Conservation (phyloP, 2,888 invertebrate genomes). For the Oscheius sp. region DNA sequence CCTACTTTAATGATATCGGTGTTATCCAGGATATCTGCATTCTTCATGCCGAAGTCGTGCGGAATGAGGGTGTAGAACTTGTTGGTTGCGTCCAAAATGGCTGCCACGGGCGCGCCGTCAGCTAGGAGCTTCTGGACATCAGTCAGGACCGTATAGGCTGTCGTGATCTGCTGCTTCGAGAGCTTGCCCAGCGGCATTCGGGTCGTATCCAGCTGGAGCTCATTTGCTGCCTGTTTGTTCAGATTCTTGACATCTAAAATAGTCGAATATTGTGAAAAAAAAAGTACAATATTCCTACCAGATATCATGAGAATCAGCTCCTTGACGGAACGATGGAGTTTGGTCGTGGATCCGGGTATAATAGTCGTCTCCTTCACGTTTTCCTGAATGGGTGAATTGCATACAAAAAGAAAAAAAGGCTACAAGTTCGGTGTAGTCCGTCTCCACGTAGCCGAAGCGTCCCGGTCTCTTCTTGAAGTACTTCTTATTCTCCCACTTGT, state of each 20-base stretch:
- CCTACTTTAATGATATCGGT: constrained; percentile 80
- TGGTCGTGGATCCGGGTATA: constrained; percentile 77
- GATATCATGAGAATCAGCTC: constrained; percentile 87
- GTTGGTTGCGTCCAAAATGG: constrained; percentile 47
- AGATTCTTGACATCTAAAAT: no score
- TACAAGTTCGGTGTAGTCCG: constrained; percentile 81
- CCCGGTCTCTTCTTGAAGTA: constrained; percentile 83
- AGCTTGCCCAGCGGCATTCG: constrained; percentile 98
- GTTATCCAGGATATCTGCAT: constrained; percentile 85
- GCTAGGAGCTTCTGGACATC: constrained; percentile 73
- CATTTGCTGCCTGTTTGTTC: no score
- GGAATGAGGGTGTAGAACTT: constrained; percentile 93
- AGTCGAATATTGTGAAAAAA: no score
- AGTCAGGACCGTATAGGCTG: constrained; percentile 84
- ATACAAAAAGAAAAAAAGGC: constrained; percentile 15
- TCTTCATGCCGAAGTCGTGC: constrained; percentile 89
- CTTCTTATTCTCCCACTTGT: constrained; percentile 81
- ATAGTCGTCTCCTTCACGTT: constrained; percentile 24
- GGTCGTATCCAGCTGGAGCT: constrained; percentile 83
- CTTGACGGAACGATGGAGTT: constrained; percentile 83
- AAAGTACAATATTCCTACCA: constrained; percentile 78
- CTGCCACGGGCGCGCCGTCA: background rate
- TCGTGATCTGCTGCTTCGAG: constrained; percentile 88
- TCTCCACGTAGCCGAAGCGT: constrained; percentile 86
- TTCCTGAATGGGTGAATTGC: background rate